Conservation (phyloP, 2,888 invertebrate species). For the Cryptus viduatorius region DNA sequence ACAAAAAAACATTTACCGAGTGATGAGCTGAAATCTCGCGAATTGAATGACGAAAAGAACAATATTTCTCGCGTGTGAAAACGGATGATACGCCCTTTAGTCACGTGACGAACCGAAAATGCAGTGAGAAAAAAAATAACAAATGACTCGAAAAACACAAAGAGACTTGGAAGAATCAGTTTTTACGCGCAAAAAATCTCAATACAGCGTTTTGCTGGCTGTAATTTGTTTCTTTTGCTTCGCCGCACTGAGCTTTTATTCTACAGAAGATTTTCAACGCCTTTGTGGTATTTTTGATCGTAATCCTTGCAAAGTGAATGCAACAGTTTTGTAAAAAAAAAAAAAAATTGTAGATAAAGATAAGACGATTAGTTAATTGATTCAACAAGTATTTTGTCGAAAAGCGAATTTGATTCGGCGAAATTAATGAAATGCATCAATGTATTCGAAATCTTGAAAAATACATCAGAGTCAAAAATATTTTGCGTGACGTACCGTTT, state of each 20-base stretch:
- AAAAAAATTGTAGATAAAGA: too few relatives aligned
- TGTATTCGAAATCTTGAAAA: background rate
- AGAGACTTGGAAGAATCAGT: background rate
- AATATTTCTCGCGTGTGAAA: background rate
- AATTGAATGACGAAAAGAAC: background rate
- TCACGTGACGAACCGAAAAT: background rate
- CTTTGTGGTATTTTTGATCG: background rate
- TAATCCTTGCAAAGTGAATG: background rate
- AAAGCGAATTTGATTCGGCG: background rate
- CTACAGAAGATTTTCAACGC: too few relatives aligned
- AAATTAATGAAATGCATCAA: background rate
- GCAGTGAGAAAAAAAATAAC: background rate
- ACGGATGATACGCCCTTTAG: background rate
- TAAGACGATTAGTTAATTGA: background rate
- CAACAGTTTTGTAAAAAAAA: background rate
- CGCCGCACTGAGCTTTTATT: background rate
- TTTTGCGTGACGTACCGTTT: background rate
- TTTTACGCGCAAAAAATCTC: background rate
- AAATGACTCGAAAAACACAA: background rate
- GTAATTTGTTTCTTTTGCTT: background rate
- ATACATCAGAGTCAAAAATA: background rate
- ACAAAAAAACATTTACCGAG: background rate
- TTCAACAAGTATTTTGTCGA: background rate
- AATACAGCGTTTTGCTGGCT: background rate
- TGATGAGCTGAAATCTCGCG: background rate